Evolutionary conservation across 64 coral and sea anemone genomes (phyloP), one percentile per base, ranked within the genome.

Genomic region (Montipora sp.): DNA sequence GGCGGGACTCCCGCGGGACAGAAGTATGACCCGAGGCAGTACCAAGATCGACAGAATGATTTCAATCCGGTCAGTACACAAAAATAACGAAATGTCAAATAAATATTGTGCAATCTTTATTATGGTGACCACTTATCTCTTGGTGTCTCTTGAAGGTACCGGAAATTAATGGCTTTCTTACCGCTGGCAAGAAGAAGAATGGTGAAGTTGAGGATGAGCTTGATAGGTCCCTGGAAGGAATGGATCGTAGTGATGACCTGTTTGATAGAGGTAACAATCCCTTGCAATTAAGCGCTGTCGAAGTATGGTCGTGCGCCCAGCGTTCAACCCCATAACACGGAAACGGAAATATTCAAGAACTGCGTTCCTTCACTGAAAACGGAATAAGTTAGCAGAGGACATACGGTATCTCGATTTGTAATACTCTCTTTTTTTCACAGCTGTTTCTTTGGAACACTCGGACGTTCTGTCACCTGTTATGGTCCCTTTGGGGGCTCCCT

Each of bases 21-120:
- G 2, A 86, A 93, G 57, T 93, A 93, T 73, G 91, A 93, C 75
- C 91, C 91, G 36, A 80, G 77, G 14, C 91, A 93, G 74, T 93
- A 93, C 21, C 91, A 93, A 86, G 91, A 93, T 18, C 48, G 59
- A 49, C 91, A 88, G 23, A 93, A 81, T 50, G 83, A 93, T 50
- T 93, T 93, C 22, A 83, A 93, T 61, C 91, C 91, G 53, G 91
- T 93, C 67, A 87, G 84, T 60, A 51, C 61, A 50, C 45, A 11
- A 18, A 82, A 63, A 43, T n/a, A 59, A 59, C 59, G 2, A 59
- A 59, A 59, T 11, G 50, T 50, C 55, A 10, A 11, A 20, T n/a
- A 20, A 23, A 80, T 3, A 76, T 76, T 2, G 14, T 36, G 36
- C 36, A 36, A 4, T 15, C 9, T 46, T 3, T 3, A 5, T 76